Evolutionary conservation across 1,140 invertebrate species (phyloP).

Genomic region (Brachionus rotundiformis): DNA sequence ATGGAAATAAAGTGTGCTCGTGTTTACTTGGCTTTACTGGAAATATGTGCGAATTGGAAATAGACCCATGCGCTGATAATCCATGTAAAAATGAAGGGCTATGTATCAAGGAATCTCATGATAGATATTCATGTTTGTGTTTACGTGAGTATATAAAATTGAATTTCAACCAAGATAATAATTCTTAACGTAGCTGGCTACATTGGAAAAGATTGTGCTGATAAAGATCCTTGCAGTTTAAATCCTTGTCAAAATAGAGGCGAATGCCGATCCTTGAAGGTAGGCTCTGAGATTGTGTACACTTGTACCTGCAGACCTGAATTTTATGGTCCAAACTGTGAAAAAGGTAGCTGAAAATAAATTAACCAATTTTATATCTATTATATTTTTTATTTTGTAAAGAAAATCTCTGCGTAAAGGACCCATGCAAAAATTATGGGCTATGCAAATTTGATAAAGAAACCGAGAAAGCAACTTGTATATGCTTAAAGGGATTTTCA

Average conservation of each 20-base stretch:
- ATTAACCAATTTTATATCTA: neutral
- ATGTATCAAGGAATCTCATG: neutral
- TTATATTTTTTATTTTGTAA: neutral
- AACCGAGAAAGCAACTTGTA: neutral
- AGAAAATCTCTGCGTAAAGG: neutral
- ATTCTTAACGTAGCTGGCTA: neutral
- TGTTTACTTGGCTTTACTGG: neutral
- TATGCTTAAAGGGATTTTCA: constrained; percentile 13
- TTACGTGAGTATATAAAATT: neutral
- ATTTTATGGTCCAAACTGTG: constrained; percentile 34
- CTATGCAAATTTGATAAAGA: neutral
- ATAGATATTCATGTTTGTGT: neutral
- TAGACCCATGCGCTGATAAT: neutral
- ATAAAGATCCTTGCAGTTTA: neutral
- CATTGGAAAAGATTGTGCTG: constrained; percentile 18
- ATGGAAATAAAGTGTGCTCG: neutral
- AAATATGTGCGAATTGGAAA: neutral
- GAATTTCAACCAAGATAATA: too few species aligned
- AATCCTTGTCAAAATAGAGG: constrained; percentile 9
- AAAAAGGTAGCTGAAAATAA: neutral
- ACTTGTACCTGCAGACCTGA: neutral
- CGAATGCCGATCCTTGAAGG: neutral
- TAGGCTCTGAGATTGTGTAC: neutral
- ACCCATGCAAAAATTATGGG: constrained; percentile 18
- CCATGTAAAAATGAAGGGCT: constrained; percentile 35